phyloP scores from a whole-genome alignment of 2,888 invertebrate species.

The Metopia argyrocephala region DNA sequence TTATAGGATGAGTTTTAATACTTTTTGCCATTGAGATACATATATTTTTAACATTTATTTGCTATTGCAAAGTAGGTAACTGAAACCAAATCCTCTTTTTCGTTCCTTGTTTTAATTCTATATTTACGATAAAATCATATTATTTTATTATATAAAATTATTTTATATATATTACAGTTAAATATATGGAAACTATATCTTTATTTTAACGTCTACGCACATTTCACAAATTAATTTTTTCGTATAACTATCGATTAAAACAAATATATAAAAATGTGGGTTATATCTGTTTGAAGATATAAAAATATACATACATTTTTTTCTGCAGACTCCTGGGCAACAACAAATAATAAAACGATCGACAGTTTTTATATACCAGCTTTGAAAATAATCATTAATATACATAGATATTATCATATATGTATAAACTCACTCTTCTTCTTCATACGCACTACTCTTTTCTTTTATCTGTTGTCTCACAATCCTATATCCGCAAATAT shows the following conservation, averaged over 20 bases:
- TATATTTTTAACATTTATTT: constrained; percentile 13
- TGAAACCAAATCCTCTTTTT: neutral
- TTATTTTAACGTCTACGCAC: neutral
- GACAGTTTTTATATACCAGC: neutral
- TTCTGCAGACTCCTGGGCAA: constrained; percentile 57
- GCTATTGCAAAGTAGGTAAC: too few relatives aligned
- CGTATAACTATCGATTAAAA: constrained; percentile 9
- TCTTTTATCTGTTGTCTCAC: neutral
- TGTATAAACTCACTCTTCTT: constrained; percentile 1
- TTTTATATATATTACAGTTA: neutral
- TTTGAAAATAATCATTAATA: constrained; percentile 27
- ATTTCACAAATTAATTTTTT: constrained; percentile 11
- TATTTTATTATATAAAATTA: neutral
- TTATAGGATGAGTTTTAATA: constrained; percentile 50
- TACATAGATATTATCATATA: constrained; percentile 5
- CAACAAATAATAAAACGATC: constrained; percentile 46
- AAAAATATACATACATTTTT: neutral
- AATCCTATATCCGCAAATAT: constrained; percentile 15
- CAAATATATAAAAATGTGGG: too few relatives aligned
- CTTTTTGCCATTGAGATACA: constrained; percentile 36
- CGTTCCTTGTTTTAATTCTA: neutral
- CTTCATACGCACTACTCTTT: neutral
- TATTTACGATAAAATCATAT: constrained; percentile 29
- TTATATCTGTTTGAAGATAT: neutral
- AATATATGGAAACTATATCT: constrained; percentile 5